Evolutionary conservation across 2,113 vertebrate species (phyloP), one percentile per base, ranked within the genome.

Genomic region (Lycaon pictus): DNA sequence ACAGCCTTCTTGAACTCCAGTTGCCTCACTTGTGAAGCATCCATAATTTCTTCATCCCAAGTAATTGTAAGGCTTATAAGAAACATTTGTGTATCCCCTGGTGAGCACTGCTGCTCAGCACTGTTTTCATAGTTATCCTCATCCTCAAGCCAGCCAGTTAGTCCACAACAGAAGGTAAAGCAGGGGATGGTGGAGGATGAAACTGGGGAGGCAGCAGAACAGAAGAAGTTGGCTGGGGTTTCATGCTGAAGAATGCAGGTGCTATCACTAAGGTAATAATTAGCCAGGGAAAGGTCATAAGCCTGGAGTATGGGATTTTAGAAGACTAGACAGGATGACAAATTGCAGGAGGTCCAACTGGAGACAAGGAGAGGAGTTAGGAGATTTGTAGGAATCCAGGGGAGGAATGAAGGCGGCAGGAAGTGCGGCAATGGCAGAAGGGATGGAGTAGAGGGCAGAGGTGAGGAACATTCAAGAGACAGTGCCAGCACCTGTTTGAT

Each of bases 181-280:
- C 35, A 20, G 48, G 51, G 8, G 11, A 62, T 65, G 32, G 60
- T 84, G 15, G 13, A 35, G 27, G 37, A 56, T 43, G 48, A 82
- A 81, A 19, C 20, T 56, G n/a, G 77, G 72, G 51, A 79, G 56
- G 53, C n/a, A 76, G 43, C 1, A 11, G 84, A 25, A 82, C 11
- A n/a, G 81, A 60, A 69, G 65, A 53, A 87, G 82, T n/a, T 63
- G 72, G 23, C 16, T 87, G 67, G 63, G 80, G 15, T 87, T 79
- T 37, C 48, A 22, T 20, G 16, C 23, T 29, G 48, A 92, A 69
- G 96, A 93, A 96, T 94, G 63, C 16, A 65, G 56, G 53, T 55
- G 51, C 79, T 96, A 95, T 97, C 97, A 93, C 29, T 6, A 20
- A 85, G 71, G 67, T 83, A 97, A 97, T 94, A 76, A 94, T 98